These are phyloP conservation scores for Aplidium turbinatum DNA, from an alignment of 23 tunicate species.

Conservation along the genomic window DNA sequence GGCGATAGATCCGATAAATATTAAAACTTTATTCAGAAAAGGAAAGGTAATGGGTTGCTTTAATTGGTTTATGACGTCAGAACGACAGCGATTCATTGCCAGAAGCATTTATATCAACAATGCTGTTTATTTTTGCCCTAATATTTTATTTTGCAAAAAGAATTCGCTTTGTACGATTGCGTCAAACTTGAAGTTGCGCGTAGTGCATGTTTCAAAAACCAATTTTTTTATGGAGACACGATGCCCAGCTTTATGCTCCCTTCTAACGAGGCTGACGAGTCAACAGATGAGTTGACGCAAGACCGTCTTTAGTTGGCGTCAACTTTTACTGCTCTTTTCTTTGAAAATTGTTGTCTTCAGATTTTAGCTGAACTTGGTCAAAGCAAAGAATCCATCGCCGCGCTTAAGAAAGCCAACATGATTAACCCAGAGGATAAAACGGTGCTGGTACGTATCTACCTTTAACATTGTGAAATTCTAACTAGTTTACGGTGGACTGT, in stretches of 20 bases:
- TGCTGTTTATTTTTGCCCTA: too few relatives aligned
- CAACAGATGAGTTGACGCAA: not conserved
- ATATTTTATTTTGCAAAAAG: too few relatives aligned
- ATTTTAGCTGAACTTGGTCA: constrained; percentile 48
- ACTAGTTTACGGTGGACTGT: not conserved
- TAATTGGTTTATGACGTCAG: not conserved
- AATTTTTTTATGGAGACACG: too few relatives aligned
- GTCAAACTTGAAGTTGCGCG: not conserved
- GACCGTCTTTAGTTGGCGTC: not conserved
- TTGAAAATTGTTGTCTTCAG: constrained; percentile 10
- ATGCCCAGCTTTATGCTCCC: too few relatives aligned
- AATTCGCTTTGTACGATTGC: too few relatives aligned
- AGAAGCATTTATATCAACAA: too few relatives aligned
- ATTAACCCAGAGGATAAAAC: constrained; percentile 62
- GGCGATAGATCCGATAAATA: constrained; percentile 48
- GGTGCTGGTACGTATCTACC: constrained; percentile 33
- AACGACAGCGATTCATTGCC: too few relatives aligned
- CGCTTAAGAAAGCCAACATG: constrained; percentile 56
- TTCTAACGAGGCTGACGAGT: too few relatives aligned
- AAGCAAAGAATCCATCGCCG: constrained; percentile 21
- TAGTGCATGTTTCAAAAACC: too few relatives aligned
- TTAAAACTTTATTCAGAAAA: constrained; percentile 66
- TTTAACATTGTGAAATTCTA: not conserved
- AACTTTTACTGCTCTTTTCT: not conserved
- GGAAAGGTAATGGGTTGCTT: constrained; percentile 45